These are phyloP conservation scores for Chaitophorus viminalis DNA, from an alignment of 2,888 invertebrate species.

Conservation along the genomic window DNA sequence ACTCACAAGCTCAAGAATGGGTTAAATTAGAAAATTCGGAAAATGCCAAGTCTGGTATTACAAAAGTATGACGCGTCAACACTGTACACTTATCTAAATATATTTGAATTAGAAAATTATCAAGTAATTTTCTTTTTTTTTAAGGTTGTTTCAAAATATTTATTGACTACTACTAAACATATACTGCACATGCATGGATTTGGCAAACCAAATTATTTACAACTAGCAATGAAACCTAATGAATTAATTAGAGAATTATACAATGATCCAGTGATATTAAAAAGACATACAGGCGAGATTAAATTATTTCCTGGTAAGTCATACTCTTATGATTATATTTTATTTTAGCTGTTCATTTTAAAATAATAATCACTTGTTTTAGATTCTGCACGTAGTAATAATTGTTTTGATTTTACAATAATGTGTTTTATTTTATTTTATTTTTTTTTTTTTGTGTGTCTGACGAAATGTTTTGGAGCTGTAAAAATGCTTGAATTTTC, in stretches of 20 bases:
- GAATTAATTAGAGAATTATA: conserved; percentile 69
- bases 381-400: too few species aligned
- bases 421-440: too few species aligned
- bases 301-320: conserved; percentile 64
- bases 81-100: conserved; percentile 7
- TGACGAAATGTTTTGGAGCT: too few species aligned
- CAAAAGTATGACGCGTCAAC: too few species aligned
- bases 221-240: conserved; percentile 67
- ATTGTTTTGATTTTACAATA: too few species aligned
- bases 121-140: background rate
- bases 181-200: conserved; percentile 69
- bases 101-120: background rate
- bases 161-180: conserved; percentile 68
- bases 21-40: conserved; percentile 64
- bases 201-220: conserved; percentile 68
- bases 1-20: conserved; percentile 68
- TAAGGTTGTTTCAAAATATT: conserved; percentile 69
- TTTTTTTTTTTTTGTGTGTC: too few species aligned
- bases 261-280: conserved; percentile 69
- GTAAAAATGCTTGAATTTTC: too few species aligned
- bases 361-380: background rate
- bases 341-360: background rate
- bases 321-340: conserved; percentile 6
- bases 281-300: conserved; percentile 66
- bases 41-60: conserved; percentile 63